These are phyloP conservation scores for Carollia perspicillata DNA, from an alignment of 2,113 vertebrate species.

Conservation along the genomic window DNA sequence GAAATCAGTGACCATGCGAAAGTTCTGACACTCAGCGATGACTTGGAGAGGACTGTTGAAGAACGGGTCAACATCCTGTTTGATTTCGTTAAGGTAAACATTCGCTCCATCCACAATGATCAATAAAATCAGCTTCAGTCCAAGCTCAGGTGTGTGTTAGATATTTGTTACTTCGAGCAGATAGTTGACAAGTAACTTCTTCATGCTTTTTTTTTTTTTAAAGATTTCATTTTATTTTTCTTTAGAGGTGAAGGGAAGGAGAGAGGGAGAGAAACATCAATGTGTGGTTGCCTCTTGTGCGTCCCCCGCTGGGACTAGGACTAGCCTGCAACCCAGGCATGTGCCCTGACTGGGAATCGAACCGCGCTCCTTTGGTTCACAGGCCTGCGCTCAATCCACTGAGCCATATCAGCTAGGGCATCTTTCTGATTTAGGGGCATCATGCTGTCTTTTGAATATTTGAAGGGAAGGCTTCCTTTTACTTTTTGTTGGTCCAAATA, in stretches of 20 bases:
- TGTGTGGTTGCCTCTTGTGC: too few relatives aligned
- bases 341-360: too few relatives aligned
- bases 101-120: accelerated
- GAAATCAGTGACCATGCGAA: constrained; percentile 98
- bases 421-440: too few relatives aligned
- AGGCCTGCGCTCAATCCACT: too few relatives aligned
- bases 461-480: neutral
- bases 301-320: too few relatives aligned
- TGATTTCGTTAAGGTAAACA: constrained; percentile 94
- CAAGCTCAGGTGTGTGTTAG: neutral
- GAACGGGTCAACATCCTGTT: constrained; percentile 96
- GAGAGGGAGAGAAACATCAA: too few relatives aligned
- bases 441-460: neutral
- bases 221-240: too few relatives aligned
- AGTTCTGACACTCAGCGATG: constrained; percentile 95
- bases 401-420: too few relatives aligned
- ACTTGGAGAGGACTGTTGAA: constrained; percentile 93
- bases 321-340: too few relatives aligned
- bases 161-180: neutral
- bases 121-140: accelerated
- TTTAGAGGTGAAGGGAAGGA: too few relatives aligned
- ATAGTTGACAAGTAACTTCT: neutral
- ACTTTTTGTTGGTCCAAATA: neutral
- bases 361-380: too few relatives aligned
- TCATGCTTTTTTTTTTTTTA: neutral